Percentiles rank a stretch among this genome's conserved stretches.
Evolutionary conservation across 2,797 vertebrate species (phyloP).

Genomic region (Alfaro cultratus): DNA sequence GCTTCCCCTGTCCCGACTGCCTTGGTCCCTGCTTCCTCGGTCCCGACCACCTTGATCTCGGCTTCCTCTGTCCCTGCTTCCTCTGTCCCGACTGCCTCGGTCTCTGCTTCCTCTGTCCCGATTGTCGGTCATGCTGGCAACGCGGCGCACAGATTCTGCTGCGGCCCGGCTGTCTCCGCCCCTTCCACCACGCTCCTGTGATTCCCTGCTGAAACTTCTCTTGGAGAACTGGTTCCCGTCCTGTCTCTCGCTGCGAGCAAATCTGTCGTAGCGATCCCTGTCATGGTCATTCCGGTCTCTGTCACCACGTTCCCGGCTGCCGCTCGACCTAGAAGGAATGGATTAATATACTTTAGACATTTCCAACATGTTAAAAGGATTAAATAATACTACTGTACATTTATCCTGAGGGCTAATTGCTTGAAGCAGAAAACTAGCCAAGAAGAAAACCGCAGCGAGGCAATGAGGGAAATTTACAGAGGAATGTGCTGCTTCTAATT

Average conservation of each 20-base stretch:
- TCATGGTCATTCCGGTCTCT: conserved; percentile 63
- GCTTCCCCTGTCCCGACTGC: conserved; percentile 51
- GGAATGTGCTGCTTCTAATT: conserved; percentile 32
- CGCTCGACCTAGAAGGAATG: conserved; percentile 84
- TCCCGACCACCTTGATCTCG: conserved; percentile 64
- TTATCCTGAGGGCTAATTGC: neutral
- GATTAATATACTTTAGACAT: neutral
- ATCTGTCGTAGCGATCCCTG: conserved; percentile 85
- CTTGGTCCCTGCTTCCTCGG: conserved; percentile 70
- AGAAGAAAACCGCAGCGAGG: neutral
- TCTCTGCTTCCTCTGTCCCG: conserved; percentile 76
- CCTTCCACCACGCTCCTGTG: conserved; percentile 87
- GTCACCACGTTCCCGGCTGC: conserved; percentile 89
- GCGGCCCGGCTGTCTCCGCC: conserved; percentile 83
- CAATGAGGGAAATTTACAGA: neutral
- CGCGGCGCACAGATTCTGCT: conserved; percentile 88
- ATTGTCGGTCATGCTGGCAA: conserved; percentile 92
- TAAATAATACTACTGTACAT: neutral
- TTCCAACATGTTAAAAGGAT: neutral
- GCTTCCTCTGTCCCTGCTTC: conserved; percentile 61
- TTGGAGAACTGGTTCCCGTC: conserved; percentile 85
- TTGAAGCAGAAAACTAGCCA: neutral
- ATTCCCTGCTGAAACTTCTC: conserved; percentile 96
- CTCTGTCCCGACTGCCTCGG: conserved; percentile 63
- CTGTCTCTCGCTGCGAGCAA: conserved; percentile 82